Conservation (phyloP, 2,888 invertebrate species). For the Prosapia bicincta region DNA sequence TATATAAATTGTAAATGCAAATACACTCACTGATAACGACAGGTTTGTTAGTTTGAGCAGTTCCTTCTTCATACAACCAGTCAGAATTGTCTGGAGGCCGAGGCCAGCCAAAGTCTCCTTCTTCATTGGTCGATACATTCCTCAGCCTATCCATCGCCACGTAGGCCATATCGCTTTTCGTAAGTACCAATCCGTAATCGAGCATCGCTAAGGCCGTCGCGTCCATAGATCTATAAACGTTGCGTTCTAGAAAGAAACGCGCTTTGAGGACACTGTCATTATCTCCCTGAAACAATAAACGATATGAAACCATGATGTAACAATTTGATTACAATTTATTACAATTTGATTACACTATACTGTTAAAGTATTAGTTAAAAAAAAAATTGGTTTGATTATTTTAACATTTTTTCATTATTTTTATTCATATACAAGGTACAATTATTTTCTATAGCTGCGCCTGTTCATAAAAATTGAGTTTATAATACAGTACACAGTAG, state of each 20-base stretch:
- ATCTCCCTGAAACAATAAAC: slow-evolving; percentile 46
- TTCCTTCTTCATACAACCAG: slow-evolving; percentile 51
- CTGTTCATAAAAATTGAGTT: no score
- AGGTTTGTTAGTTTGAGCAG: slow-evolving; percentile 33
- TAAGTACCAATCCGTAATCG: slow-evolving; percentile 56
- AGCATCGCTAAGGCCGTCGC: slow-evolving; percentile 59
- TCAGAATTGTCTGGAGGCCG: slow-evolving; percentile 56
- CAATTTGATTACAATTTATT: no score
- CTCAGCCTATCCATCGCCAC: slow-evolving; percentile 56
- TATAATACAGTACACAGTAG: no score
- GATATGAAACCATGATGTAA: no score
- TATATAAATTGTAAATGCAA: no score
- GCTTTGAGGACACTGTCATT: slow-evolving; percentile 54
- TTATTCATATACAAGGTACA: no score
- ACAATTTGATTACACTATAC: no score
- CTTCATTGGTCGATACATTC: slow-evolving; percentile 62
- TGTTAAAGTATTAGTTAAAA: no score
- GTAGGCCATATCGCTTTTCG: slow-evolving; percentile 53
- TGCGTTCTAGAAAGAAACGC: slow-evolving; percentile 56
- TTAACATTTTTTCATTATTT: no score
- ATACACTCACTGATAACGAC: slow-evolving; percentile 31
- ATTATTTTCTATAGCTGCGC: no score
- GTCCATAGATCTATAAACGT: slow-evolving; percentile 53
- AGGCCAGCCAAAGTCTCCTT: slow-evolving; percentile 66
- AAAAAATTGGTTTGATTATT: no score